Percentiles rank a stretch among this genome's conserved stretches.
Conservation (phyloP, 2,888 invertebrate genomes). For the Aspidiotus destructor region DNA sequence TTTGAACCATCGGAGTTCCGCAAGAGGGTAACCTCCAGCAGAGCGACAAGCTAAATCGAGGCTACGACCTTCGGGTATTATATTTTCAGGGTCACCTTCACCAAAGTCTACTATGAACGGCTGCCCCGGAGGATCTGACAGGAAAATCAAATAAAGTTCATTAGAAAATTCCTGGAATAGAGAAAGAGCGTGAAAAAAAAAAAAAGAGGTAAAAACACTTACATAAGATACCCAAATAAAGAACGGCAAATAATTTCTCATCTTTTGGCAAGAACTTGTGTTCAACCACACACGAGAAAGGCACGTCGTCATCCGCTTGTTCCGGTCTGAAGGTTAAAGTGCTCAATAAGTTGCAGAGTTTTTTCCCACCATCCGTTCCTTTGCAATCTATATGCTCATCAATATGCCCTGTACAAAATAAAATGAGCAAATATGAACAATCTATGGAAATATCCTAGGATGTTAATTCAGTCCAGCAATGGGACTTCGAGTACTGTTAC, state of each 20-base stretch:
- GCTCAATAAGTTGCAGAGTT: constrained; percentile 47
- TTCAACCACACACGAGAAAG: constrained; percentile 79
- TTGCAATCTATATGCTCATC: neutral
- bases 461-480: too few species aligned
- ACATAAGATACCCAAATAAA: constrained; percentile 81
- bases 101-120: constrained; percentile 90
- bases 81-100: constrained; percentile 60
- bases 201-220: constrained; percentile 44
- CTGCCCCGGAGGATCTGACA: constrained; percentile 78
- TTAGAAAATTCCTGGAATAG: neutral
- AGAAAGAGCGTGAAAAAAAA: constrained; percentile 1
- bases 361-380: too few species aligned
- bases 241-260: constrained; percentile 69
- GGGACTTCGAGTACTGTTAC: too few species aligned
- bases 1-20: constrained; percentile 89
- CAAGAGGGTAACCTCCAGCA: constrained; percentile 90
- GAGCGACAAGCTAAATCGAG: constrained; percentile 82
- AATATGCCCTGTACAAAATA: neutral
- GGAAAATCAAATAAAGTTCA: neutral
- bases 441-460: too few species aligned
- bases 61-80: constrained; percentile 74
- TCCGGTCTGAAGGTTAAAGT: constrained; percentile 64
- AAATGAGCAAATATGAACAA: too few species aligned
- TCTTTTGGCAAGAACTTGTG: constrained; percentile 73
- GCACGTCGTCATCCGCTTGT: constrained; percentile 77